Conservation (phyloP, 1,140 invertebrate species). For the Hermatobates lingyangjiaoensis region DNA sequence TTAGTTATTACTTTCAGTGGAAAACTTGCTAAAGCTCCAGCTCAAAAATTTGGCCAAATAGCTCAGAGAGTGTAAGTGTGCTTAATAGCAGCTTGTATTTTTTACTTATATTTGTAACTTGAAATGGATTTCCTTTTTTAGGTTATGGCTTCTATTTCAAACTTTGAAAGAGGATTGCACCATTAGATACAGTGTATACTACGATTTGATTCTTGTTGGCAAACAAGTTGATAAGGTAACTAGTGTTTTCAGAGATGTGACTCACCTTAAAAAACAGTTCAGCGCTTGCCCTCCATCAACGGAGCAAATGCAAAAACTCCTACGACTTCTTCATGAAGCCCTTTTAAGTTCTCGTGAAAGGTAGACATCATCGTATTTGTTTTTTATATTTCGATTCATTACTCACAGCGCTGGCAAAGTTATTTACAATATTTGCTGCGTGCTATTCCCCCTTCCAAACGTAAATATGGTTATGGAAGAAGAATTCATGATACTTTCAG, state of each 20-base stretch:
- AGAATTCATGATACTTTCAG: no score
- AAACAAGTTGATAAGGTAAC: constrained; percentile 43
- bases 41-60: constrained; percentile 56
- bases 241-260: constrained; percentile 59
- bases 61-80: constrained; percentile 57
- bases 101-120: constrained; percentile 1
- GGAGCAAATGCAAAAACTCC: constrained; percentile 82
- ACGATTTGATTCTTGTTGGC: constrained; percentile 61
- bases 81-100: constrained; percentile 7
- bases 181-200: constrained; percentile 81
- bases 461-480: no score
- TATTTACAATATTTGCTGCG: no score
- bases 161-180: constrained; percentile 66
- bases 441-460: no score
- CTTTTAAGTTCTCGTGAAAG: constrained; percentile 50
- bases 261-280: constrained; percentile 69
- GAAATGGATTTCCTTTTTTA: constrained; percentile 23
- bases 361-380: no score
- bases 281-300: constrained; percentile 60
- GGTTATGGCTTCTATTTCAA: constrained; percentile 72
- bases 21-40: constrained; percentile 78
- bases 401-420: no score
- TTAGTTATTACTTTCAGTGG: constrained; percentile 82
- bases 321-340: constrained; percentile 75
- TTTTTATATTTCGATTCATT: no score